These are phyloP conservation scores for Drosophila jambulina DNA, from an alignment of 1,140 invertebrate species.

Conservation along the genomic window DNA sequence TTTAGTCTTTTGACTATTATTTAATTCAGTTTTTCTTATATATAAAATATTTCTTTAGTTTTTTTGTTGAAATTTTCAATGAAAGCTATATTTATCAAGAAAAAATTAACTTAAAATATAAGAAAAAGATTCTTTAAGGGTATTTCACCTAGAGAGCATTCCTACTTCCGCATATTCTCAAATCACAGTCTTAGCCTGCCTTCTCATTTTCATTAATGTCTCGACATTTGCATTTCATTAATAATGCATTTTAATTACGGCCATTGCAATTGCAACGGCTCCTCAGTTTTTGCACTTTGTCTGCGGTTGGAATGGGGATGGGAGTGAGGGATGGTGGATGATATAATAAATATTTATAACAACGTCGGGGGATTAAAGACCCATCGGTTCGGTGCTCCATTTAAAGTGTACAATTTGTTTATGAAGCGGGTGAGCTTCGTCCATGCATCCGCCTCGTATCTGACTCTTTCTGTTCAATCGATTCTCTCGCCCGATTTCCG, in stretches of 20 bases:
- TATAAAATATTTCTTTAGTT: background rate
- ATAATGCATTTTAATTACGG: conserved; percentile 66
- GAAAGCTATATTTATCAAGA: too few species aligned
- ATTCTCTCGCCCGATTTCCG: conserved; percentile 59
- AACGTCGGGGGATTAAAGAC: conserved; percentile 28
- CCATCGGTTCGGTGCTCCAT: conserved; percentile 21
- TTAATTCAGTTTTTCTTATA: background rate
- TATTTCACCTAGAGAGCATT: background rate
- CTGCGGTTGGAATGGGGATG: conserved; percentile 24
- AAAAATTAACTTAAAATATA: background rate
- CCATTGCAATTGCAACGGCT: conserved; percentile 24
- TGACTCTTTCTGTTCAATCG: conserved; percentile 30
- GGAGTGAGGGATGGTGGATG: background rate
- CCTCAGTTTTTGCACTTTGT: conserved; percentile 43
- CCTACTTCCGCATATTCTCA: background rate
- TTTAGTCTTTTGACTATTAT: background rate
- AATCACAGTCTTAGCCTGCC: conserved; percentile 5
- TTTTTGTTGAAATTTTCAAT: background rate
- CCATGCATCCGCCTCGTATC: conserved; percentile 6
- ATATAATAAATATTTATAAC: conserved; percentile 66
- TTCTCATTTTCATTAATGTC: conserved; percentile 46
- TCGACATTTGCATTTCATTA: conserved; percentile 63
- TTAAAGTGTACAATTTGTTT: conserved; percentile 39
- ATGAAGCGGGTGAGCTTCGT: conserved; percentile 17
- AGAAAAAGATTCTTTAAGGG: background rate